These are phyloP conservation scores for Panurus biarmicus DNA, from an alignment of 2,113 vertebrate genomes.

Conservation along the genomic window DNA sequence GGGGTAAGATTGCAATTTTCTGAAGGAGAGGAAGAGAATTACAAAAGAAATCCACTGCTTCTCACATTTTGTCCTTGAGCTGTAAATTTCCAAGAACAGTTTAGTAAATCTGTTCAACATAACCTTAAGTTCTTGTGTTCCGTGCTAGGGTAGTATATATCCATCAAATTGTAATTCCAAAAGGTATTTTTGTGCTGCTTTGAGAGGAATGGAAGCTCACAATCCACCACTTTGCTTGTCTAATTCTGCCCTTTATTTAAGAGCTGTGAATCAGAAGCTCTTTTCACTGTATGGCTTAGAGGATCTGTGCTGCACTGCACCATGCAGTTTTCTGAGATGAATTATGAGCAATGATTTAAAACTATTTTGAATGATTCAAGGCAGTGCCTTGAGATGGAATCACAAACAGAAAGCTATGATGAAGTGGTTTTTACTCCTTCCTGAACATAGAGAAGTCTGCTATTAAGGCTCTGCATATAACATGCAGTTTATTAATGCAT, in stretches of 20 bases:
- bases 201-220: not conserved
- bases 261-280: not conserved
- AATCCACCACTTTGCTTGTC: not conserved
- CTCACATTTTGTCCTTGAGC: constrained; percentile 48
- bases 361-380: not conserved
- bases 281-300: not conserved
- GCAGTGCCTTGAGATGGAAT: not conserved
- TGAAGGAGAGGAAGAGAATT: not conserved
- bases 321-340: not conserved
- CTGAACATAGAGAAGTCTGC: not conserved
- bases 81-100: constrained; percentile 56
- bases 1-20: not conserved
- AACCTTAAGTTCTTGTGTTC: constrained; percentile 21
- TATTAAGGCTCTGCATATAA: not conserved
- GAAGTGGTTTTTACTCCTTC: not conserved
- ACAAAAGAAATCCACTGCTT: not conserved
- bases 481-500: not conserved
- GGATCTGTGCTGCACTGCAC: not conserved
- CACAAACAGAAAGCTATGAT: not conserved
- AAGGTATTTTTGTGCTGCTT: not conserved
- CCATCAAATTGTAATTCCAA: not conserved
- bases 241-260: constrained; percentile 13
- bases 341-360: not conserved
- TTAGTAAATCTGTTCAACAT: constrained; percentile 44
- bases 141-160: not conserved